phyloP scores from a whole-genome alignment of 2,113 vertebrate species.

The Tupaia chinensis region DNA sequence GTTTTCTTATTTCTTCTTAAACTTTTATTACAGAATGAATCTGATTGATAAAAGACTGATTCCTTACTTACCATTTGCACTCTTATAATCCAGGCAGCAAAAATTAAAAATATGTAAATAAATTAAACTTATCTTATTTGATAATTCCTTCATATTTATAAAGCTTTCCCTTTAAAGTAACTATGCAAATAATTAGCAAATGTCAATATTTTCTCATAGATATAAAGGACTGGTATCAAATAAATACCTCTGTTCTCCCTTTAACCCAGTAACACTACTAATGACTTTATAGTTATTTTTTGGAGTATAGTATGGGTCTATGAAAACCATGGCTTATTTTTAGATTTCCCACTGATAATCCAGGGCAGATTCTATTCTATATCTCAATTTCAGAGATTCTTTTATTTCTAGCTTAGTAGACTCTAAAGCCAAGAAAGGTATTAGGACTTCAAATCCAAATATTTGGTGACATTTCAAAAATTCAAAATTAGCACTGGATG shows the following conservation, averaged over 20 bases:
- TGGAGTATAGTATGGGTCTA: background rate
- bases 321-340: slow-evolving; percentile 9
- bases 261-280: slow-evolving; percentile 21
- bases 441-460: slow-evolving; percentile 54
- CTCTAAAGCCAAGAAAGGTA: slow-evolving; percentile 34
- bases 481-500: slow-evolving; percentile 40
- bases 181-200: slow-evolving; percentile 51
- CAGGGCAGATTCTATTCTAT: slow-evolving; percentile 21
- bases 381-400: slow-evolving; percentile 55
- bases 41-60: background rate
- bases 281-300: slow-evolving; percentile 44
- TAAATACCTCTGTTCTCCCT: slow-evolving; percentile 33
- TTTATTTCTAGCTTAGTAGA: slow-evolving; percentile 67
- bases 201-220: slow-evolving; percentile 26
- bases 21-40: slow-evolving; percentile 41
- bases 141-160: slow-evolving; percentile 53
- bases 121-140: slow-evolving; percentile 63
- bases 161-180: slow-evolving; percentile 24
- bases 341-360: slow-evolving; percentile 34
- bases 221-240: background rate
- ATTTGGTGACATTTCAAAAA: slow-evolving; percentile 25
- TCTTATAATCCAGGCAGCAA: slow-evolving; percentile 84
- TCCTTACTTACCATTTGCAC: slow-evolving; percentile 79
- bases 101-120: slow-evolving; percentile 77
- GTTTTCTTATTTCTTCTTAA: slow-evolving; percentile 42